Conservation (phyloP, 2,113 vertebrate genomes). For the Chlamydotis undulata region DNA sequence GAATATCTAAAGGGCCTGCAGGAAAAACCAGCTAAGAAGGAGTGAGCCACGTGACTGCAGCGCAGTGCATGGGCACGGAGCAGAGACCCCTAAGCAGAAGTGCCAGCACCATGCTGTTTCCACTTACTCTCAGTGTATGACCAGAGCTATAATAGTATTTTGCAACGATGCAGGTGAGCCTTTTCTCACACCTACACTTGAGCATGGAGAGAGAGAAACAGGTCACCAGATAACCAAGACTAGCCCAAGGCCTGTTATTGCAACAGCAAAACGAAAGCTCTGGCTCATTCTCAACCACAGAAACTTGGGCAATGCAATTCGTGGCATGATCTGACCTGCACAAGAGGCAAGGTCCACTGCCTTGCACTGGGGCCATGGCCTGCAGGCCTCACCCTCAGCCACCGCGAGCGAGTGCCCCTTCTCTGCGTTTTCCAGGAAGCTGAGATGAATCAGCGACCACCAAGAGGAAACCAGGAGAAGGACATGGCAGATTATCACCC, state of each 20-base stretch:
- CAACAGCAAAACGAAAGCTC: constrained; percentile 34
- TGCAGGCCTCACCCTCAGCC: background rate
- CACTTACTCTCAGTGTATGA: background rate
- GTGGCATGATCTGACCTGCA: background rate
- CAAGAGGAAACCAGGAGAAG: background rate
- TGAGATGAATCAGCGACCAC: background rate
- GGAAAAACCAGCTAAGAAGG: background rate
- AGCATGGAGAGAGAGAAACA: background rate
- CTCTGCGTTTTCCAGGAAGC: background rate
- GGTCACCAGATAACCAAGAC: background rate
- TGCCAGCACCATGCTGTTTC: background rate
- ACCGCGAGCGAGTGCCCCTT: accelerated
- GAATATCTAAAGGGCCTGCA: background rate
- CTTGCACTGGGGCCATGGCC: background rate
- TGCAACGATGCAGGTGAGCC: background rate
- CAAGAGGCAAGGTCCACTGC: background rate
- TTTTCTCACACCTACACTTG: background rate
- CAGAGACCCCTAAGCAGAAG: background rate
- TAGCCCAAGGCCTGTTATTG: constrained; percentile 1
- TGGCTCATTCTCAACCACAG: background rate
- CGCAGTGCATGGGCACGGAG: background rate
- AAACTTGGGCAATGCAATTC: background rate
- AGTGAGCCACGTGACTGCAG: accelerated
- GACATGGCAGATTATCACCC: background rate
- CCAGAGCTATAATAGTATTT: background rate